Evolutionary conservation across 2,888 invertebrate species (phyloP), one percentile per base, ranked within the genome.

Genomic region (Drosophila algonquin): DNA sequence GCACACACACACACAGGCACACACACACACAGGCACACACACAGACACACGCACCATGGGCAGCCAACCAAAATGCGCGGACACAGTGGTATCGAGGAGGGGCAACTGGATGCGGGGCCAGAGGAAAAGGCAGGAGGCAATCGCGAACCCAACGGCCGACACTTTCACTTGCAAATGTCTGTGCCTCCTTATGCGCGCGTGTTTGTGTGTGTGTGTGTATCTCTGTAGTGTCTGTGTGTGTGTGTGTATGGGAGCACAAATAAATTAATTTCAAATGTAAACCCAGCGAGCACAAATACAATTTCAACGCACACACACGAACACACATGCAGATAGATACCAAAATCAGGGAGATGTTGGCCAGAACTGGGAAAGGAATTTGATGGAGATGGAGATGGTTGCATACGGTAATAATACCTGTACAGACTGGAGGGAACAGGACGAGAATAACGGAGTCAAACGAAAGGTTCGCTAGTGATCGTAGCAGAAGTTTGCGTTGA

Each of bases 201-300:
- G 12, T 16, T 53, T 46, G 46, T 52, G 65, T 48, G 46, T 62
- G 35, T 45, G n/a, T 47, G 9, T 45, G 12, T 32, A n/a, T 47
- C n/a, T 30, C 55, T 50, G 24, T 27, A 2, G 35, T 57, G 45
- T 27, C 45, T 27, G 48, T 55, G 60, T 67, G 59, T 53, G 60
- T 67, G 59, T 53, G 62, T 55, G 71, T 30, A 18, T 63, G 73
- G 73, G 62, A 75, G 68, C 68, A 65, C 86, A 89, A 89, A 89
- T 89, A 89, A 85, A 85, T 85, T 89, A 85, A 89, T 85, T 85
- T 85, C 73, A 73, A 89, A 81, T 70, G 81, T 70, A 74, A 83
- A 77, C 73, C 79, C 79, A 62, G 59, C 59, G 67, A 69, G 67
- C 64, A 74, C 74, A 82, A 86, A 83, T 76, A 88, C 81, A 88